Base-by-base conservation (phyloP, 1,140 invertebrate species). In the Drosophila navojoa region DNA sequence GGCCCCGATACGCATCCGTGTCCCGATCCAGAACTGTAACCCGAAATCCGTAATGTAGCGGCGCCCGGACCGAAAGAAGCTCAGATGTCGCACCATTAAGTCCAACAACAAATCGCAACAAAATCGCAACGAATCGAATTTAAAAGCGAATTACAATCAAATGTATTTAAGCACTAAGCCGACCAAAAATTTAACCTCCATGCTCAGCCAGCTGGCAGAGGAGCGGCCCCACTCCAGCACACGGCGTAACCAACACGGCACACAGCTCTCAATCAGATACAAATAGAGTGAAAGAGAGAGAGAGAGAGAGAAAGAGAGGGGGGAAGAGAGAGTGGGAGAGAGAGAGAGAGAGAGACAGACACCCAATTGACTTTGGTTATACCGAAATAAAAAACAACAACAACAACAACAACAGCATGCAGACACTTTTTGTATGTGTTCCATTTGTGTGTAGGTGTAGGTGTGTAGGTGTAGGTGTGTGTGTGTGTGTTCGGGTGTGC, bases 61-160 rank as follows among this genome's bases (percentile, higher is more conserved):
- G 3, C 15, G 47, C 27, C 13, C 2, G 32, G 42, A 25, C 50
- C 15, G 25, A 11, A 50, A 50, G 32, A 61, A 80, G 78, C 81
- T 86, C 84, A 86, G 79, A 87, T 86, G 84, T 86, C 82, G 84
- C 79, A 87, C 76, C 82, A 86, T 86, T 86, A 82, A 52, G 78
- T 87, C 82, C 82, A 87, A 87, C 81, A 86, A 86, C 84, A 89
- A 89, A 86, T 87, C 78, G 80, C 62, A 78, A 71, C 76, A 58
- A 77, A 79, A 79, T 77, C 76, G 73, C 79, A 81, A 81, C 75
- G 84, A 87, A 87, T 79, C 73, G 82, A 89, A 89, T 87, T 89
- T 87, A 89, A 87, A 87, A 87, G 82, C 82, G 82, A 77, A 87
- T 87, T 89, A 87, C 82, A 89, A 87, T 87, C 82, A 87, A 87